Evolutionary conservation across 1,140 invertebrate genomes (phyloP), one percentile per base, ranked within the genome.

Genomic region (Campoletis sonorensis): DNA sequence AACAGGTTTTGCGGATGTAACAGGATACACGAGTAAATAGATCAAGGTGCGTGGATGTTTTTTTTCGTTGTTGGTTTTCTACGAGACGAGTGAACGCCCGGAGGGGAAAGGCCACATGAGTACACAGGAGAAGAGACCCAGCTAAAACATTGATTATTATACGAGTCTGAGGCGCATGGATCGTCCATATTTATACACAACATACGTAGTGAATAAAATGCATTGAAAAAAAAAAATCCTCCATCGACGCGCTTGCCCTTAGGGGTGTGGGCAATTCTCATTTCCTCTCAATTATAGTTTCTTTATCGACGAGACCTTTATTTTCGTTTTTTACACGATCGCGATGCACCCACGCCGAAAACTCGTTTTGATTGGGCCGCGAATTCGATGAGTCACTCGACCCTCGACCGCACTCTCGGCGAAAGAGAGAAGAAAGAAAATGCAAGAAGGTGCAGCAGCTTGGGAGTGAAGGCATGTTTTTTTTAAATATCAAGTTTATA

Each of bases 61-160:
- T n/a, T 58, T 54, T 54, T 54, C n/a, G n/a, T n/a, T n/a, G n/a
- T n/a, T 54, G 13, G 1, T 54, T 75, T 45, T 26, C 33, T 51
- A 37, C 33, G 26, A 30, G 51, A 33, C 27, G 45, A 37, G 61
- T 26, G 78, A 23, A 27, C 16, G 51, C 27, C 82, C 49, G 76
- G 13, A 51, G 68, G 27, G 75, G 61, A 82, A 80, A 61, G 49
- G 51, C 15, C 11, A 16, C 75, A 70, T 58, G 54, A 58, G 18
- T n/a, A 21, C 18, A 58, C 10, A 13, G 2, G 21, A 23, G 18
- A 58, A 23, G 18, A 64, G 45, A 45, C 40, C 8, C 15, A 79
- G 58, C 51, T 84, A 70, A 86, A 85, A 85, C 84, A 86, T 87
- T 81, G 84, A 86, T 87, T 84, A 83, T 81, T 37, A 80, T 79